Evolutionary conservation across 2,797 vertebrate species (phyloP), one percentile per base, ranked within the genome.

Genomic region (Danio tinwini): DNA sequence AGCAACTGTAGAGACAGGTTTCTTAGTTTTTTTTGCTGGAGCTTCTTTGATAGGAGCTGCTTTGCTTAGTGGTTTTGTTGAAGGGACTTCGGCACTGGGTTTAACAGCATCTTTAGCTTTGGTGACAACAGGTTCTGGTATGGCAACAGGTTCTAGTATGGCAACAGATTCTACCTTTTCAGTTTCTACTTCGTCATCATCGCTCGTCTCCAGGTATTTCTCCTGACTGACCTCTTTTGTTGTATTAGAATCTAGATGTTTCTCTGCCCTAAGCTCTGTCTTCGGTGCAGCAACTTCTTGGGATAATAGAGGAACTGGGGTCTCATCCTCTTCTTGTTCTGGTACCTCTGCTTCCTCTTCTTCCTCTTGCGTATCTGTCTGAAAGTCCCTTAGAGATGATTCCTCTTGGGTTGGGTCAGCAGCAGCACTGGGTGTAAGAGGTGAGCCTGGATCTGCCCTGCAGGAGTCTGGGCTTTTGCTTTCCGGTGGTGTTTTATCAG

Each of bases 391-490:
- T 40, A 82, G 52, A 11, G 76, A 75, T 44, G 61, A 59, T 6
- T 74, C 49, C 37, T 69, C 74, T 42, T 81, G 81, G 16, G 55
- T 81, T 7, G 39, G 77, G 12, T 74, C 81, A 3, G 80, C 56
- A 14, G 62, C 21, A 7, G 61, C 59, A 61, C 59, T 82, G 16
- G 84, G 82, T 47, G 86, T 83, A 52, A 80, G 78, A 37, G 87
- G 85, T 42, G 88, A 88, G 17, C 86, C 87, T n/a, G 85, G 85
- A 61, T 88, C 87, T 6, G 83, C 84, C 68, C 65, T 79, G 74
- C 86, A 85, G 55, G 87, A 86, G 49, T 88, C 86, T 0, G 84
- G 87, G 55, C 86, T 90, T 59, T 75, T 85, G 81, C 88, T 87
- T 55, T 81, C 85, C 1, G 85, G 78, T 5, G 85, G 87, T 10